Conservation (phyloP, 2,797 vertebrate species). For the Chelonia mydas region DNA sequence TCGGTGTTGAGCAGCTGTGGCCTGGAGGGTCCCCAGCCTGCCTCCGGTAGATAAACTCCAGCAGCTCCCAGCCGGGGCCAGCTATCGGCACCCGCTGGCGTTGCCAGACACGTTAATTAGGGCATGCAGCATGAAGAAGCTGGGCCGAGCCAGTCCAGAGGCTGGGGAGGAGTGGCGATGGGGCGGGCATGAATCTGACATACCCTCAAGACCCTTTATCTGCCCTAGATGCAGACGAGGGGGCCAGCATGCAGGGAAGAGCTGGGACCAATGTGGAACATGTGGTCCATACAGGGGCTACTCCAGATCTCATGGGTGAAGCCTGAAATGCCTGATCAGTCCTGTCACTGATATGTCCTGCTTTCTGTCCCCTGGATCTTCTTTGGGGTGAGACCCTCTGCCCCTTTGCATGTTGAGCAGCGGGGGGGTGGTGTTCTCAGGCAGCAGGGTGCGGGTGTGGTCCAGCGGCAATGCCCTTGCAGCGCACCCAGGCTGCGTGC, state of each 20-base stretch:
- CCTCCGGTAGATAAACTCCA: slow-evolving; percentile 44
- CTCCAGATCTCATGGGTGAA: background rate
- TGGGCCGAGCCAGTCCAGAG: background rate
- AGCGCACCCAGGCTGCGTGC: no score
- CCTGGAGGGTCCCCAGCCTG: slow-evolving; percentile 51
- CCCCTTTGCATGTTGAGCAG: background rate
- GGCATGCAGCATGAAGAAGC: slow-evolving; percentile 37
- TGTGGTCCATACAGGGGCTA: no score
- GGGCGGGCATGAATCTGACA: no score
- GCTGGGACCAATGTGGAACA: no score
- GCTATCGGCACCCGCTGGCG: slow-evolving; percentile 39
- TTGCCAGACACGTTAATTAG: slow-evolving; percentile 53
- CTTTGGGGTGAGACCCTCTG: no score
- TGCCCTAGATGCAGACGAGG: no score
- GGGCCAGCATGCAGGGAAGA: no score
- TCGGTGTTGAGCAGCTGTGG: background rate
- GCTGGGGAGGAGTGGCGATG: background rate
- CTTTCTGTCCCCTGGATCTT: no score
- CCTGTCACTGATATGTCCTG: no score
- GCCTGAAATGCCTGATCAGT: background rate
- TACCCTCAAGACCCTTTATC: no score
- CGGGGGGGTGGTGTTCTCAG: no score
- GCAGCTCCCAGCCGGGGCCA: background rate
- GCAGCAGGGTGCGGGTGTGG: no score
- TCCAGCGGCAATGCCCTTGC: background rate